phyloP scores from a whole-genome alignment of 2,797 vertebrate genomes.

The Tolypeutes matacus region DNA sequence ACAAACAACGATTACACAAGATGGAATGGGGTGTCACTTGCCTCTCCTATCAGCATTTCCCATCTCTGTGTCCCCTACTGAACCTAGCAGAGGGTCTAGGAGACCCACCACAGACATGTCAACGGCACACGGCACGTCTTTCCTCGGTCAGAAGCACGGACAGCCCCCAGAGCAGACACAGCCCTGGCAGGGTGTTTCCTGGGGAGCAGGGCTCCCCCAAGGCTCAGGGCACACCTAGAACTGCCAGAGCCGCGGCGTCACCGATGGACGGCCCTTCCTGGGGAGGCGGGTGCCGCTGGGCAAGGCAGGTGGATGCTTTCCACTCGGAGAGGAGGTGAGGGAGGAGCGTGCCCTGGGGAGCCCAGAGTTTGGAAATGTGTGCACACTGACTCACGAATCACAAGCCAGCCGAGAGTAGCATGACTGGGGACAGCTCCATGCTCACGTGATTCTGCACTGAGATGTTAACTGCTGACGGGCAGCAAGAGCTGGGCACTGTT shows the following conservation, averaged over 20 bases:
- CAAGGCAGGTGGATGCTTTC: too few species aligned
- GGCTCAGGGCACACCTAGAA: too few species aligned
- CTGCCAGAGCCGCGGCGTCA: too few species aligned
- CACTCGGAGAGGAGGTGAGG: too few species aligned
- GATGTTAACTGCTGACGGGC: background rate
- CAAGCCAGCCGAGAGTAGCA: background rate
- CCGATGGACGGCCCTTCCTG: too few species aligned
- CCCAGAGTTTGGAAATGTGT: background rate
- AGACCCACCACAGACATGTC: background rate
- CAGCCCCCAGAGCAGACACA: too few species aligned
- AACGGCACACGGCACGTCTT: too few species aligned
- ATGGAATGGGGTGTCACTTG: background rate
- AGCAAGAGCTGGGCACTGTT: background rate
- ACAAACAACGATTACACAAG: background rate
- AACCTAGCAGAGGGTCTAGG: background rate
- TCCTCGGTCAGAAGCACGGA: too few species aligned
- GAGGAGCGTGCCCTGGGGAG: too few species aligned
- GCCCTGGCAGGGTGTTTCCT: too few species aligned
- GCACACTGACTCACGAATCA: background rate
- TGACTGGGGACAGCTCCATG: background rate
- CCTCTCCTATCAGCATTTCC: background rate
- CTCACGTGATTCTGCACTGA: rapidly evolving
- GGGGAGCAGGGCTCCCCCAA: too few species aligned
- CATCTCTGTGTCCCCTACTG: background rate
- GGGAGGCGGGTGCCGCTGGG: too few species aligned